Percentiles rank a stretch among this genome's conserved stretches.
Conservation (phyloP, 2,797 vertebrate species). For the Scyliorhinus canicula region DNA sequence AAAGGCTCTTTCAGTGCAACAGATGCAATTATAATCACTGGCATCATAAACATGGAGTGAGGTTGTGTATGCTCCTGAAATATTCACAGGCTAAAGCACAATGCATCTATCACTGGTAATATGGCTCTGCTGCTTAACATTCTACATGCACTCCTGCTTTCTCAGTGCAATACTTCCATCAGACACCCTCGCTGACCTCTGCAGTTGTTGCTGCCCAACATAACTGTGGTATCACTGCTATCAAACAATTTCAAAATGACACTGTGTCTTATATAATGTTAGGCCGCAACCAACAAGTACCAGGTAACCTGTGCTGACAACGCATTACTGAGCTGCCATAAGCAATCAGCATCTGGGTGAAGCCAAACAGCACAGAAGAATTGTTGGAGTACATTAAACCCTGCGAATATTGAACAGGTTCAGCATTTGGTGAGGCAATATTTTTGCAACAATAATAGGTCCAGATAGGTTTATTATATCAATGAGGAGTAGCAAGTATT, state of each 20-base stretch:
- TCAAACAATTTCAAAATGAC: conserved; percentile 56
- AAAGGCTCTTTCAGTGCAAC: neutral
- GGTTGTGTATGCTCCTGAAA: neutral
- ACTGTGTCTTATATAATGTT: conserved; percentile 51
- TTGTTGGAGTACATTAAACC: conserved; percentile 50
- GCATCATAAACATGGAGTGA: neutral
- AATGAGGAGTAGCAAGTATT: neutral
- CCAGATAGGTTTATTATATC: neutral
- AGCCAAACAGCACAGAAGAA: conserved; percentile 53
- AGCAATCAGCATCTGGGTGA: conserved; percentile 54
- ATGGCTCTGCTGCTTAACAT: conserved; percentile 47
- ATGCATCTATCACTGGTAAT: neutral
- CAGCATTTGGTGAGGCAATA: conserved; percentile 49
- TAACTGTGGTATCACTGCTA: conserved; percentile 49
- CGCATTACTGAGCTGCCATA: conserved; percentile 65
- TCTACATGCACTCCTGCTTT: conserved; percentile 40
- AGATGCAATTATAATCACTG: neutral
- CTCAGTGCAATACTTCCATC: conserved; percentile 40
- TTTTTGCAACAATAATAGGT: neutral
- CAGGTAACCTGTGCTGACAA: conserved; percentile 64
- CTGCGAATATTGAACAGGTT: conserved; percentile 52
- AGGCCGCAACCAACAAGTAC: conserved; percentile 54
- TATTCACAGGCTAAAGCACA: conserved; percentile 3
- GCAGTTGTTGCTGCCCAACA: conserved; percentile 50
- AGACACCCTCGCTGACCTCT: conserved; percentile 49